Evolutionary conservation across 1,140 invertebrate genomes (phyloP).

Genomic region (Araneus ventricosus): DNA sequence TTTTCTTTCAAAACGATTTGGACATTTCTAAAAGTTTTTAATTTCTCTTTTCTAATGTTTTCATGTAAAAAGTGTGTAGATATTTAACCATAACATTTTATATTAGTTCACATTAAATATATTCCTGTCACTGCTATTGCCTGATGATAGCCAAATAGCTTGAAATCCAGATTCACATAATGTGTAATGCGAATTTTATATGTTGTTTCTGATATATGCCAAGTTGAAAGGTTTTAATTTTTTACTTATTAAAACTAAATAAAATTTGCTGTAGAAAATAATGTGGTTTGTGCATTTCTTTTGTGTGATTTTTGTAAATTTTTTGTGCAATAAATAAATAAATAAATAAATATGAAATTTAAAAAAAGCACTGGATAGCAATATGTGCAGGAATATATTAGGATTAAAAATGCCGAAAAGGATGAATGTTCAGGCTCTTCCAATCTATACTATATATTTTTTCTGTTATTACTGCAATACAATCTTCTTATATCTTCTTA

Average conservation of each 20-base stretch:
- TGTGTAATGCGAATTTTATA: background rate
- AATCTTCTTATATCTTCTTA: too few relatives aligned
- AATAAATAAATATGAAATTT: background rate
- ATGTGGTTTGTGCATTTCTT: background rate
- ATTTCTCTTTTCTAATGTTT: background rate
- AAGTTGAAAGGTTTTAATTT: background rate
- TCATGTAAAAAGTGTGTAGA: background rate
- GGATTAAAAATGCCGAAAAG: too few relatives aligned
- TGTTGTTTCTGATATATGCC: background rate
- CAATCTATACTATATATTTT: too few relatives aligned
- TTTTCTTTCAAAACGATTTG: too few relatives aligned
- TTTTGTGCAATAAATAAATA: background rate
- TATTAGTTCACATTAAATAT: constrained; percentile 41
- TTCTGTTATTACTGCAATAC: too few relatives aligned
- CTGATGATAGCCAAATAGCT: constrained; percentile 73
- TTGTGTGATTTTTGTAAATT: background rate
- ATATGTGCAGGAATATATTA: constrained; percentile 55
- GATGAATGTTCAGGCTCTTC: too few relatives aligned
- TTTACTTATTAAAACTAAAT: background rate
- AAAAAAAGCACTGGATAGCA: constrained; percentile 42
- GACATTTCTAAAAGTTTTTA: background rate
- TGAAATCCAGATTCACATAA: constrained; percentile 64
- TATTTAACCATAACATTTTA: background rate
- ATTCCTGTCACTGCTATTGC: constrained; percentile 65
- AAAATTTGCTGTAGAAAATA: background rate